Base-by-base conservation (phyloP, 2,888 invertebrate species). In the Meiosimyza decipiens region DNA sequence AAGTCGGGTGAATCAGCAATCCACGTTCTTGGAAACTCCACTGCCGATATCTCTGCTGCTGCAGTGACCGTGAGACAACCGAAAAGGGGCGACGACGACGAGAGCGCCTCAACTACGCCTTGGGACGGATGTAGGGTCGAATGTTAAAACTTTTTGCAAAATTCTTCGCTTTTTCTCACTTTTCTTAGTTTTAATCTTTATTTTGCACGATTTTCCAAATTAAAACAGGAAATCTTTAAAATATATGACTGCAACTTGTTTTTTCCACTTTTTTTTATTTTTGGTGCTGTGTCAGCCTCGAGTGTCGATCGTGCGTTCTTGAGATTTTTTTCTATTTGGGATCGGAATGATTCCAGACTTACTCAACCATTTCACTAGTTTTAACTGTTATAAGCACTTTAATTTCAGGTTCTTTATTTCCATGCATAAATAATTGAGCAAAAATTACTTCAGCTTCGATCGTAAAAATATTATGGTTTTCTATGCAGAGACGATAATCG, bases 281-380 rank as follows among this genome's bases (percentile, higher is more conserved):
- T 70, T 70, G 62, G 70, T 70, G 70, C 70, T 70, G 60, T 69
- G 60, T 70, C 70, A 70, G 63, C 70, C 70, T 70, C 70, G 70
- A 70, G 62, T 70, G 33, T 40, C 62, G 52, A 63, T 63, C 54
- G 63, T 54, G 60, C 51, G 62, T 70, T 51, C 62, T 70, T 54
- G 62, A 54, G 57, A 52, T 54, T 62, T 51, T 62, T 57, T 57
- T 70, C 15, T 22, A n/a, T 54, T 57, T 63, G 13, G 18, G 16
- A 70, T 57, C 62, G 59, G 16, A 62, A 62, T 50, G 54, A 12
- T 54, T 63, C 68, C 64, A 64, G 64, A 50, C 51, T 64, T 64
- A 51, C 22, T 51, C 50, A 64, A 69, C 28, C 22, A 51, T 13
- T 49, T 63, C 63, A 40, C 18, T 40, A 40, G 6, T 40, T 63